phyloP scores from a whole-genome alignment of 2,888 invertebrate genomes.

The Microctonus aethiopoides region DNA sequence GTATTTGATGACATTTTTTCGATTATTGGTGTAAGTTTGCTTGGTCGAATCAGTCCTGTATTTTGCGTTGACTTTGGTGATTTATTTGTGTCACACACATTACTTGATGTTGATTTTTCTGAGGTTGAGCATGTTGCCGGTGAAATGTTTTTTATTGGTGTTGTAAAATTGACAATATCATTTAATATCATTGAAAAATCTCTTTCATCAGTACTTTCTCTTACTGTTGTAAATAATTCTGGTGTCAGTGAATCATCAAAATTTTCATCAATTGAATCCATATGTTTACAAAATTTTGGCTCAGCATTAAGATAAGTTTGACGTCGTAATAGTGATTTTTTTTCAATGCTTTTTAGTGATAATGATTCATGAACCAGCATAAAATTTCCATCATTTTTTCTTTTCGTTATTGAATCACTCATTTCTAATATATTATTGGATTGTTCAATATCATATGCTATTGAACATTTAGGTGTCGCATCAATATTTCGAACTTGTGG shows the following conservation, averaged over 20 bases:
- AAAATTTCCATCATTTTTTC: too few species aligned
- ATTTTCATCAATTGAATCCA: constrained; percentile 32
- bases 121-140: constrained; percentile 46
- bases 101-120: constrained; percentile 37
- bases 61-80: constrained; percentile 39
- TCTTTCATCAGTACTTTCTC: background rate
- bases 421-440: too few species aligned
- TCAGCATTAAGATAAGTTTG: constrained; percentile 51
- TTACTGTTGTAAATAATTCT: constrained; percentile 13
- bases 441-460: too few species aligned
- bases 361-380: constrained; percentile 30
- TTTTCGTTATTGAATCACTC: background rate
- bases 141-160: constrained; percentile 40
- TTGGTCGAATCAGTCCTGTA: constrained; percentile 39
- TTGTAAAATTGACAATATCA: constrained; percentile 49
- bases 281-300: constrained; percentile 25
- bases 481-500: too few species aligned
- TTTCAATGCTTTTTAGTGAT: constrained; percentile 28
- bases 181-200: constrained; percentile 55
- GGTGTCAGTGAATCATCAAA: constrained; percentile 50
- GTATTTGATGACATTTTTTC: constrained; percentile 20
- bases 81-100: constrained; percentile 42
- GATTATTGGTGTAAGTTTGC: constrained; percentile 43
- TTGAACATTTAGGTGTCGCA: too few species aligned
- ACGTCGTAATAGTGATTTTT: constrained; percentile 43